A percentile compares a stretch with the other conserved stretches of the same genome.
Conservation (phyloP, 30 jellyfish, hydroid and myxozoan genomes). For the Chrysaora quinquecirrha region DNA sequence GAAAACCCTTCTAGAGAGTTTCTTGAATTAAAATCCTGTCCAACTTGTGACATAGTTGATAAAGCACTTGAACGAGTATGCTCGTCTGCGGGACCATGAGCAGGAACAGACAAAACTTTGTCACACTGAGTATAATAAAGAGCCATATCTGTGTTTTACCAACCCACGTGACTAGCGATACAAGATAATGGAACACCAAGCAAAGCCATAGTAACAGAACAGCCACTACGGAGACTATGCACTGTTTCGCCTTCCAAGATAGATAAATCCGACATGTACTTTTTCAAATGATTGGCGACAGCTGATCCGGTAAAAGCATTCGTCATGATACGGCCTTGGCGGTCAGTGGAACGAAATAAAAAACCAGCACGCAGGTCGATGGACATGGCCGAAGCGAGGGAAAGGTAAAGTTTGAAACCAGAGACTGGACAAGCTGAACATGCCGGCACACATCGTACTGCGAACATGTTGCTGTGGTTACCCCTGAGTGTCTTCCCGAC, state of each 20-base stretch:
- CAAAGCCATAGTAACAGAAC: not conserved
- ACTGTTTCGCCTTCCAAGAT: not conserved
- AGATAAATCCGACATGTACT: not conserved
- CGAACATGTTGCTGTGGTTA: constrained; percentile 22
- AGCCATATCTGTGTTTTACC: not conserved
- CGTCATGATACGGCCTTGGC: not conserved
- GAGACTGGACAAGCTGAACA: not conserved
- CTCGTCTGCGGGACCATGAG: not conserved
- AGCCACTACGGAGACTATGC: constrained; percentile 15
- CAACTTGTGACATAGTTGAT: not conserved
- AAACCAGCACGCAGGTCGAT: constrained; percentile 13
- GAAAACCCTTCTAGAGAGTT: not conserved
- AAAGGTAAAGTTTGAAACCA: not conserved
- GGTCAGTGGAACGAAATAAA: constrained; percentile 24
- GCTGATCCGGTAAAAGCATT: constrained; percentile 10
- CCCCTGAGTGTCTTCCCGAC: constrained; percentile 40
- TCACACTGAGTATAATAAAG: not conserved
- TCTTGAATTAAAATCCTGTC: not conserved
- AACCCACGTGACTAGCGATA: not conserved
- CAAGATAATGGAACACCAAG: not conserved
- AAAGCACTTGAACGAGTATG: not conserved
- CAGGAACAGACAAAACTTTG: not conserved
- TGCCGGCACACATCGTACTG: constrained; percentile 6
- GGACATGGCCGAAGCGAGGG: constrained; percentile 18
- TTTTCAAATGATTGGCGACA: not conserved